These are phyloP conservation scores for Myiopsitta monachus DNA, from an alignment of 2,113 vertebrate genomes.

Conservation along the genomic window DNA sequence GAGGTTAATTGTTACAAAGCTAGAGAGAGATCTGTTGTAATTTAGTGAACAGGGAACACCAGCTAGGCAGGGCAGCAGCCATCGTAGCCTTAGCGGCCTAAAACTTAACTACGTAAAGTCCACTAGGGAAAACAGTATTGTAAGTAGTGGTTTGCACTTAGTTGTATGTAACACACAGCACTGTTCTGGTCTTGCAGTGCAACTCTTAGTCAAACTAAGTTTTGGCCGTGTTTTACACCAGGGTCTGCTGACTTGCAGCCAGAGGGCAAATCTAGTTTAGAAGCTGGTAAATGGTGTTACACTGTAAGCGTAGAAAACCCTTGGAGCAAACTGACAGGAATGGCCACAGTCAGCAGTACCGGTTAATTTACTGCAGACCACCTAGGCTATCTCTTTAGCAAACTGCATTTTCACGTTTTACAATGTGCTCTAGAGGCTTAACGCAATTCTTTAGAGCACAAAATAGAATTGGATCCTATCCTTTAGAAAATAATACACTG, in stretches of 20 bases:
- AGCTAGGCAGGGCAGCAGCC: neutral
- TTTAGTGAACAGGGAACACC: neutral
- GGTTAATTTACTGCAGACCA: constrained; percentile 46
- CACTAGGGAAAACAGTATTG: neutral
- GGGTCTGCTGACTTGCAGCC: constrained; percentile 17
- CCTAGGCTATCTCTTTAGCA: constrained; percentile 39
- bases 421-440: constrained; percentile 1
- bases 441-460: constrained; percentile 14
- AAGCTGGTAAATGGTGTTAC: constrained; percentile 41
- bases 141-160: neutral
- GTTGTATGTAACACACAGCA: neutral
- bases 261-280: constrained; percentile 44
- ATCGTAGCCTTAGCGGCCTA: neutral
- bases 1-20: constrained; percentile 60
- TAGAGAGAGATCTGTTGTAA: neutral
- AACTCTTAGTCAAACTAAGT: neutral
- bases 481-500: neutral
- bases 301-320: constrained; percentile 15
- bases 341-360: constrained; percentile 31
- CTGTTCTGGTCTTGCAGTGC: neutral
- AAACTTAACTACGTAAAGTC: neutral
- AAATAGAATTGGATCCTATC: neutral
- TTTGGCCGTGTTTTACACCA: neutral
- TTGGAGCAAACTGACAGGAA: neutral
- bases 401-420: constrained; percentile 23